Conservation (phyloP, 2,113 vertebrate genomes). For the Gavialis gangeticus region DNA sequence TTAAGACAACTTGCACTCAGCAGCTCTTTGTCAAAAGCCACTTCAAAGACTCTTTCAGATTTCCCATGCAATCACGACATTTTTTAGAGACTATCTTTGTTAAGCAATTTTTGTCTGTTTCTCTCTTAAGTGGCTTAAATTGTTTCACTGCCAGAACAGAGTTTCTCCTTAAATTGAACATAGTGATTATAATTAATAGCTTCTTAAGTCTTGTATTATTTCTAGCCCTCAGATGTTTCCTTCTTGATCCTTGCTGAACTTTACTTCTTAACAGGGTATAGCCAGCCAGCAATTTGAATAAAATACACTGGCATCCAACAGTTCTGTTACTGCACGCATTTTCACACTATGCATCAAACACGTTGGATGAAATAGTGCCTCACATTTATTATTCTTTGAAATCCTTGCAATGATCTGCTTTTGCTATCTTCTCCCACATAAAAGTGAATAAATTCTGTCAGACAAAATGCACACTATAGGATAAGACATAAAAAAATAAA, state of each 20-base stretch:
- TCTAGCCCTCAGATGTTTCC: neutral
- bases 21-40: neutral
- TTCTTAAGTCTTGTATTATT: neutral
- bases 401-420: neutral
- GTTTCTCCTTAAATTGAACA: neutral
- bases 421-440: neutral
- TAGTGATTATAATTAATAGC: neutral
- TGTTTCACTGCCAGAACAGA: neutral
- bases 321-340: neutral
- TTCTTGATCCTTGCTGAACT: neutral
- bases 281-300: neutral
- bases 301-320: neutral
- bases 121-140: neutral
- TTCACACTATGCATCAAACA: neutral
- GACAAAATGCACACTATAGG: neutral
- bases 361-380: neutral
- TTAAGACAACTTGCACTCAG: neutral
- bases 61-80: neutral
- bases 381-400: neutral
- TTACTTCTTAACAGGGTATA: neutral
- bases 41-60: neutral
- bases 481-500: neutral
- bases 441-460: rapidly evolving
- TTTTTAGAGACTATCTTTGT: neutral
- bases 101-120: neutral